Base-by-base conservation (phyloP, 2,113 vertebrate genomes). In the Dermatemys mawii region DNA sequence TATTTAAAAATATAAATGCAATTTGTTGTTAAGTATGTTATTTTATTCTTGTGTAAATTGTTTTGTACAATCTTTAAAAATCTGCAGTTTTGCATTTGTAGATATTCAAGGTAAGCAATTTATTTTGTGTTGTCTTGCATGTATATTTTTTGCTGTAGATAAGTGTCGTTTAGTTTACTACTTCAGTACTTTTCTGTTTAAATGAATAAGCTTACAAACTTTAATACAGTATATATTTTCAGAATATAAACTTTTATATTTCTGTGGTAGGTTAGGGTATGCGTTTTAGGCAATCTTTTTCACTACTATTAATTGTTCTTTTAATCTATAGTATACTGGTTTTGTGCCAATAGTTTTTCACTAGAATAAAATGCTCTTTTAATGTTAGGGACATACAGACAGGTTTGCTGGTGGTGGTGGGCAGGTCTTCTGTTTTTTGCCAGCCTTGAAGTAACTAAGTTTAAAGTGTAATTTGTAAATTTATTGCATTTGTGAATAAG, bases 211-310 rank as follows among this genome's bases (percentile, higher is more conserved):
- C 98, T 98, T 98, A 98, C 97, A 97, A 97, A 98, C 98, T 98
- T 98, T 98, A 98, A 97, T 98, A 98, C 98, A 98, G 98, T 99
- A 98, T 98, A 98, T 98, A 98, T 98, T 98, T 98, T 99, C 98
- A 98, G 97, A 98, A 97, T 98, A 98, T 98, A 98, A 98, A 99
- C 97, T 99, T 98, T 99, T 99, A 98, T 99, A 99, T 98, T 98
- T 98, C 98, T 97, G 98, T 98, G 98, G 97, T 99, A 99, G 99
- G 98, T 98, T 98, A 98, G 98, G 97, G 96, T 98, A 98, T 98
- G 98, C 96, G 98, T 97, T 98, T 97, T 98, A 98, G 98, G 98
- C 98, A 98, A 98, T 98, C 98, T 98, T 98, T 98, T 98, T 95
- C 98, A 98, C 98, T 93, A 96, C 94, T 97, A 92, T 96, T 96